A percentile compares a stretch with the other conserved stretches of the same genome.
Evolutionary conservation across 1,140 invertebrate species (phyloP).

Genomic region (Tetraneura akinire): DNA sequence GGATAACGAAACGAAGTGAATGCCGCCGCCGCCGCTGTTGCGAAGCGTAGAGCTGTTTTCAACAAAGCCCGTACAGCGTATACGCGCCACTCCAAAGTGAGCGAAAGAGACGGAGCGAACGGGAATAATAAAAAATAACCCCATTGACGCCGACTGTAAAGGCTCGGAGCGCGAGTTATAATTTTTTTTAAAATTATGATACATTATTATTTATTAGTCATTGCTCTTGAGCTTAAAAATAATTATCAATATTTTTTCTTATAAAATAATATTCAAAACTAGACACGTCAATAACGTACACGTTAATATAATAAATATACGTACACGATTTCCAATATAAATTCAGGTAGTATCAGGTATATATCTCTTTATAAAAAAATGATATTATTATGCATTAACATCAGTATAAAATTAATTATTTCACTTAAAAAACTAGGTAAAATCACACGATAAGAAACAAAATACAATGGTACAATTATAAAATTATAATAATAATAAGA

Average conservation of each 20-base stretch:
- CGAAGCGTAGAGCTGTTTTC: slow-evolving; percentile 35
- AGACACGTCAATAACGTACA: not conserved
- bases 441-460: not conserved
- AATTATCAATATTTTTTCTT: not conserved
- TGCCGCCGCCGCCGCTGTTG: slow-evolving; percentile 32
- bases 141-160: slow-evolving; percentile 19
- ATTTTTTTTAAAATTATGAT: not conserved
- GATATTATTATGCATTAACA: no score
- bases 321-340: not conserved
- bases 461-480: no score
- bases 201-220: not conserved
- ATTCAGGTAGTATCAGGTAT: not conserved
- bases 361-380: no score
- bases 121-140: slow-evolving; percentile 1
- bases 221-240: not conserved
- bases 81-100: not conserved
- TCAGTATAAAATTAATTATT: no score
- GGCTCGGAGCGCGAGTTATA: no score
- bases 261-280: no score
- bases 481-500: not conserved
- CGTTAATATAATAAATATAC: not conserved
- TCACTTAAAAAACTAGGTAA: not conserved
- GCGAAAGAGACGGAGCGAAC: not conserved
- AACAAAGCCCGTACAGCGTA: slow-evolving; percentile 24
- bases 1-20: slow-evolving; percentile 48